These are phyloP conservation scores for Manis crassicaudata DNA, from an alignment of 2,797 vertebrate species.

Conservation along the genomic window DNA sequence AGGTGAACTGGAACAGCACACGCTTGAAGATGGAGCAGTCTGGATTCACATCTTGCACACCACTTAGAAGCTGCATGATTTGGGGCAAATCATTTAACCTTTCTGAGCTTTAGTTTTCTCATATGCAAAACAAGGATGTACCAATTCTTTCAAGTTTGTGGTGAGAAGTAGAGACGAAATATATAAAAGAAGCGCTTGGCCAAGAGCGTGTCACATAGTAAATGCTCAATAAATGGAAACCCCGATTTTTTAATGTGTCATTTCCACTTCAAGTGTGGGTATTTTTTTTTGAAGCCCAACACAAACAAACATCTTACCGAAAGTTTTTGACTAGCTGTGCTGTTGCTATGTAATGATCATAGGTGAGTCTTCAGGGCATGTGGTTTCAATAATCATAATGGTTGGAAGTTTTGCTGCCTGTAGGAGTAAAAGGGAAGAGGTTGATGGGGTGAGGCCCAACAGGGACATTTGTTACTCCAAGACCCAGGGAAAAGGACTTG, in stretches of 20 bases:
- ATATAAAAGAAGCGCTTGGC: not conserved
- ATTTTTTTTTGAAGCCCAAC: not conserved
- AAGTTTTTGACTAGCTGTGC: slow-evolving; percentile 46
- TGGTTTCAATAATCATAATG: slow-evolving; percentile 59
- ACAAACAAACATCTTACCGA: slow-evolving; percentile 52
- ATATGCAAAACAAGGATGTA: not conserved
- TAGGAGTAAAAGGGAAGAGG: not conserved
- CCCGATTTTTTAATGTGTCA: slow-evolving; percentile 12
- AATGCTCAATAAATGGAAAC: slow-evolving; percentile 43
- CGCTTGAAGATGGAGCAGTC: too few relatives aligned
- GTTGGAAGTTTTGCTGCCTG: slow-evolving; percentile 1
- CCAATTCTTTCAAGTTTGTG: not conserved
- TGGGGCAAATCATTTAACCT: not conserved
- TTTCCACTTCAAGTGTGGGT: not conserved
- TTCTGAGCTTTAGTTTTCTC: not conserved
- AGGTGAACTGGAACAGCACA: not conserved
- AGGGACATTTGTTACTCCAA: not conserved
- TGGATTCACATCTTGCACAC: not conserved
- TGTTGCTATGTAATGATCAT: not conserved
- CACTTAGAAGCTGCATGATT: not conserved
- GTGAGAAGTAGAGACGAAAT: slow-evolving; percentile 5
- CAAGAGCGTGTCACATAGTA: not conserved
- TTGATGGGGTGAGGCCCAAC: not conserved
- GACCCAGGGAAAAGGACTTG: not conserved
- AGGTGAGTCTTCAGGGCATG: slow-evolving; percentile 37